These are phyloP conservation scores for Calliopsis andreniformis DNA, from an alignment of 1,140 invertebrate genomes.

Conservation along the genomic window DNA sequence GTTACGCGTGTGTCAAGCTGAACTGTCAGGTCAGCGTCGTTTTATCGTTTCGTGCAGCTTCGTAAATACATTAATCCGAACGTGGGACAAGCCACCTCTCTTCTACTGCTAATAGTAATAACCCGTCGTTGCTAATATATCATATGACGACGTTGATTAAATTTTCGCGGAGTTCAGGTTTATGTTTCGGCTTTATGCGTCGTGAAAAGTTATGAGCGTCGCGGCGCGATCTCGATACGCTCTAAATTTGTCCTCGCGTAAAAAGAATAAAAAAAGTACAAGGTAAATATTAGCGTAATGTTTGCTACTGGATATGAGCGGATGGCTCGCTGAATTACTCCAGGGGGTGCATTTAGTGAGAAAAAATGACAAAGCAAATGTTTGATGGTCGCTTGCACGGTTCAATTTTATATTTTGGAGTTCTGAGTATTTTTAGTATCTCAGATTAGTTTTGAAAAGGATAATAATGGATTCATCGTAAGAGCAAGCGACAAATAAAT, in stretches of 20 bases:
- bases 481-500: no score
- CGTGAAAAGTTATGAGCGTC: constrained; percentile 41
- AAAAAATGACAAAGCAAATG: no score
- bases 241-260: constrained; percentile 18
- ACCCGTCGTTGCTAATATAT: constrained; percentile 44
- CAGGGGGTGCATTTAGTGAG: no score
- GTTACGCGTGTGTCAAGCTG: no score
- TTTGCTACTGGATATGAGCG: no score
- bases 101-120: constrained; percentile 31
- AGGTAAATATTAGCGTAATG: neutral
- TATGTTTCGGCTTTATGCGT: constrained; percentile 39
- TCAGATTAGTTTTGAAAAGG: no score
- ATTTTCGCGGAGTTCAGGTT: constrained; percentile 45
- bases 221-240: constrained; percentile 28
- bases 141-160: constrained; percentile 56
- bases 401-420: no score
- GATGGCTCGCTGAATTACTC: no score
- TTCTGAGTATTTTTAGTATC: no score
- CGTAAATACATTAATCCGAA: constrained; percentile 55
- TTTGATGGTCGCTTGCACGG: no score
- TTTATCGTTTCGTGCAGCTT: constrained; percentile 48
- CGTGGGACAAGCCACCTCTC: constrained; percentile 40
- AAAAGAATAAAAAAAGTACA: neutral
- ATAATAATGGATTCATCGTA: no score
- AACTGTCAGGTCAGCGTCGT: neutral